phyloP scores from a whole-genome alignment of 2,113 vertebrate species.

The Stomatorhinus ivindoensis region DNA sequence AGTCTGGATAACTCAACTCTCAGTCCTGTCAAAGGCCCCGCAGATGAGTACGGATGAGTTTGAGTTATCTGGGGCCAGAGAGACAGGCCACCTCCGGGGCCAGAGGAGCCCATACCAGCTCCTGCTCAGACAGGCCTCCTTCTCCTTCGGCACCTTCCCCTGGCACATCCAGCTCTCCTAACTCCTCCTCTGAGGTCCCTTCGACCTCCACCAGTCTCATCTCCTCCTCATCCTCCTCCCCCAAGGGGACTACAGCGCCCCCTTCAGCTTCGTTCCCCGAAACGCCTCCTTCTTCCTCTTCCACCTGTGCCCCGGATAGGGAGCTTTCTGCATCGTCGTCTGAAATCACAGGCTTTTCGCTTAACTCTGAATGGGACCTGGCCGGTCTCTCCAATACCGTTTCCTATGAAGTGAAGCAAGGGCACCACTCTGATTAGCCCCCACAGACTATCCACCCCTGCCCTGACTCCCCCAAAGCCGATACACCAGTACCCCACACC shows the following conservation, averaged over 20 bases:
- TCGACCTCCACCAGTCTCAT: conserved; percentile 16
- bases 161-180: conserved; percentile 36
- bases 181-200: conserved; percentile 17
- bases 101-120: neutral
- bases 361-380: conserved; percentile 30
- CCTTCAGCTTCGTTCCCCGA: conserved; percentile 20
- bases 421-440: conserved; percentile 15
- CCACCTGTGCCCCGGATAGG: neutral
- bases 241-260: neutral
- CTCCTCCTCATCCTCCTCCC: conserved; percentile 18
- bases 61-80: conserved; percentile 13
- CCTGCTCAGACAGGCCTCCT: conserved; percentile 10
- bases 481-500: conserved; percentile 25
- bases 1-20: conserved; percentile 20
- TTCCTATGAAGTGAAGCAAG: conserved; percentile 40
- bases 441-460: neutral
- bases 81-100: neutral
- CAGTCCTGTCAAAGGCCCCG: neutral
- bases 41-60: neutral
- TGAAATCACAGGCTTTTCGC: conserved; percentile 23
- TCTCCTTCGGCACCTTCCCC: conserved; percentile 23
- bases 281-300: conserved; percentile 25
- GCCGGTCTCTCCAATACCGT: conserved; percentile 32
- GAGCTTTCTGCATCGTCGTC: conserved; percentile 21
- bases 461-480: neutral